Conservation (phyloP, 2,888 invertebrate species). For the Nemapogon koenigi region DNA sequence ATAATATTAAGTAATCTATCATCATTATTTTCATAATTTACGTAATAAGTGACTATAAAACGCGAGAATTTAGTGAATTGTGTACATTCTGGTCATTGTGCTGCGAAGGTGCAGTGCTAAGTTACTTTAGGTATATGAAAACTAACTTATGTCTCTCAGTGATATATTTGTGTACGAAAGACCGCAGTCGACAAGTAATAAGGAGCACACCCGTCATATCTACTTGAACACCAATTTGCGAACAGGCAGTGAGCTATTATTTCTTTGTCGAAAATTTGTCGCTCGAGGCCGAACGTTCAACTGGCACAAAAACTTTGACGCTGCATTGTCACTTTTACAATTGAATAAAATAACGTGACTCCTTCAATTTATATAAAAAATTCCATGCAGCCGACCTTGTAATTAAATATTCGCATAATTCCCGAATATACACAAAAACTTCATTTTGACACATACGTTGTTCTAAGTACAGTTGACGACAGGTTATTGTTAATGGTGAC, state of each 20-base stretch:
- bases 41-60: neutral
- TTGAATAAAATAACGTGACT: neutral
- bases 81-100: constrained; percentile 62
- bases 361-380: too few relatives aligned
- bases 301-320: too few relatives aligned
- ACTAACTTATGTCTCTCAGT: constrained; percentile 27
- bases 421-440: too few relatives aligned
- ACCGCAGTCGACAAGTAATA: neutral
- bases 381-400: too few relatives aligned
- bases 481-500: constrained; percentile 21
- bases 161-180: constrained; percentile 20
- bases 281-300: neutral
- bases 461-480: neutral
- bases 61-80: constrained; percentile 28
- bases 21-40: constrained; percentile 33
- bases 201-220: too few relatives aligned
- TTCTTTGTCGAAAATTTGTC: neutral
- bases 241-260: neutral
- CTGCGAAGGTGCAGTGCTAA: constrained; percentile 28
- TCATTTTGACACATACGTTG: neutral
- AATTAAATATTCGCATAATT: too few relatives aligned
- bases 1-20: constrained; percentile 13
- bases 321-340: too few relatives aligned
- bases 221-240: neutral
- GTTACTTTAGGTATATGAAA: constrained; percentile 32